Evolutionary conservation across 2,113 vertebrate genomes (phyloP).

Genomic region (Eulemur macaco): DNA sequence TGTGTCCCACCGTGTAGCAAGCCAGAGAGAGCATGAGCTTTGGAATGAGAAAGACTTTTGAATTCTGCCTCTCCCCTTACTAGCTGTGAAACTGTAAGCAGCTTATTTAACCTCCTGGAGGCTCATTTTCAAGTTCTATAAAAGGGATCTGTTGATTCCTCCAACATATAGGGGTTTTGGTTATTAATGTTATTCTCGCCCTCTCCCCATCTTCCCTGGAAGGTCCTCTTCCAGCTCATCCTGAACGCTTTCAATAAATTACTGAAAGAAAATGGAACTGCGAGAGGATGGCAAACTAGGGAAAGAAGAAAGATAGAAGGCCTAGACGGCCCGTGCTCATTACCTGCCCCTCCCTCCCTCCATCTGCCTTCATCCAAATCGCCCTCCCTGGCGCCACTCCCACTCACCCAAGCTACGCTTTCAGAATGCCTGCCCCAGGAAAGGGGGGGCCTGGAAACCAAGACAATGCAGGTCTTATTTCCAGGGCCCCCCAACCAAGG

Average conservation of each 20-base stretch:
- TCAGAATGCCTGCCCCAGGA: not conserved
- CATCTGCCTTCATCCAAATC: too few relatives aligned
- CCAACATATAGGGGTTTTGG: too few relatives aligned
- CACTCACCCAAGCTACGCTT: not conserved
- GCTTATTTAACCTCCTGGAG: constrained; percentile 52
- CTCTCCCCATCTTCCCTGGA: not conserved
- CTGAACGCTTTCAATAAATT: not conserved
- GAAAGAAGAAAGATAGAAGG: not conserved
- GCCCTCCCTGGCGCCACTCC: not conserved
- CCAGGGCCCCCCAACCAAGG: not conserved
- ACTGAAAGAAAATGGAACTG: not conserved
- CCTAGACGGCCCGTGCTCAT: not conserved
- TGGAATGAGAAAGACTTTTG: constrained; percentile 39
- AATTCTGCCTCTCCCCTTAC: not conserved
- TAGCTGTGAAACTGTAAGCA: constrained; percentile 35
- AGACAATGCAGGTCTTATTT: constrained; percentile 1
- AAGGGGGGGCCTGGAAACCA: not conserved
- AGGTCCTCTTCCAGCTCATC: not conserved
- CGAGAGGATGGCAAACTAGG: not conserved
- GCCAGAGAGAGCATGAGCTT: not conserved
- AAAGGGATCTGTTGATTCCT: constrained; percentile 6
- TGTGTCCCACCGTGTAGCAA: not conserved
- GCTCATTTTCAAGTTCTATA: constrained; percentile 53
- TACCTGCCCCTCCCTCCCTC: not conserved
- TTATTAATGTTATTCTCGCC: constrained; percentile 18